phyloP scores from a whole-genome alignment of 2,113 vertebrate genomes.

The Strigops habroptila region DNA sequence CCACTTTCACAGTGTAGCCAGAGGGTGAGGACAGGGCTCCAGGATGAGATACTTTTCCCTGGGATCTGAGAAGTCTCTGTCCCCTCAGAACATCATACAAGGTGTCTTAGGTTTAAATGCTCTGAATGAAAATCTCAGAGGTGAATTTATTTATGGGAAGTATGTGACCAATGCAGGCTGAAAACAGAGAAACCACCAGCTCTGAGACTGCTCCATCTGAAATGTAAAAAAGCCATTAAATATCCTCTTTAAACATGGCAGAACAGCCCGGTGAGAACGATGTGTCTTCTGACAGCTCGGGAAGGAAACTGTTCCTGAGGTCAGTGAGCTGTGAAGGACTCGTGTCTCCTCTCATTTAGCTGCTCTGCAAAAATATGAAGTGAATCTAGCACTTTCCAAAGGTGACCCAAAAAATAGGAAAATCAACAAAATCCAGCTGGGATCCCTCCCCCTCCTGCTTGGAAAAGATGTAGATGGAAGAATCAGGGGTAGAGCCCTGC shows the following conservation, averaged over 20 bases:
- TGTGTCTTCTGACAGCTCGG: conserved; percentile 31
- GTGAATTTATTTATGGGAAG: neutral
- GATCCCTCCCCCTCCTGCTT: neutral
- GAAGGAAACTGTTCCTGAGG: neutral
- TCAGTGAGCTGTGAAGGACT: conserved; percentile 54
- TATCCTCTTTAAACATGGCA: neutral
- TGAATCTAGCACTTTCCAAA: neutral
- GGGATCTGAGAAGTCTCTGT: neutral
- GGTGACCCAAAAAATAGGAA: neutral
- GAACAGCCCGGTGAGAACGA: neutral
- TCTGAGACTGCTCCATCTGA: neutral
- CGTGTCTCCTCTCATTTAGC: conserved; percentile 14
- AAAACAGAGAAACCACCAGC: neutral
- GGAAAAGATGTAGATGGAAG: neutral
- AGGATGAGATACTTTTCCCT: neutral
- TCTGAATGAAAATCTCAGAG: neutral
- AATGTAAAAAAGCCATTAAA: conserved; percentile 13
- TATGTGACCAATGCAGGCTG: neutral
- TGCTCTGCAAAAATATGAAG: conserved; percentile 10
- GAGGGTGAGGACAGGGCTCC: neutral
- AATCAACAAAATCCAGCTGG: neutral
- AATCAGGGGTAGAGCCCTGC: neutral
- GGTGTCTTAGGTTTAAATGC: neutral
- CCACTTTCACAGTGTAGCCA: neutral
- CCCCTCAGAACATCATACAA: rapidly evolving